Evolutionary conservation across 2,888 invertebrate genomes (phyloP), one percentile per base, ranked within the genome.

Genomic region (Harmothoe impar): DNA sequence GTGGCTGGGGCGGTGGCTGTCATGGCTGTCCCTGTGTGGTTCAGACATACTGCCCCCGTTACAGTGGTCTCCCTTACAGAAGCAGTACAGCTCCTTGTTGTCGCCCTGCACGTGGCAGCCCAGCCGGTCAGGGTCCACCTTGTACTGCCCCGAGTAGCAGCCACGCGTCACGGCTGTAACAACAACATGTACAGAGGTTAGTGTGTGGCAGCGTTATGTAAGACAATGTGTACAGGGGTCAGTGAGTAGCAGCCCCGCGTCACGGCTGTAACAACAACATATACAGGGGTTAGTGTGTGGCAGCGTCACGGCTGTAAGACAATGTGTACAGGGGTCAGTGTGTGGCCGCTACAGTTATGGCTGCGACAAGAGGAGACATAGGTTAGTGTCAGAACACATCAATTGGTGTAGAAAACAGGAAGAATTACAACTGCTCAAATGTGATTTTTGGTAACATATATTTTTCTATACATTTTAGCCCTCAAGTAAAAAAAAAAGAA

Each of bases 131-230:
- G 86, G 86, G 31, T 86, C 54, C 52, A 86, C 86, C 86, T 86
- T 86, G 86, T 86, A 86, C 54, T 86, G 86, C 0, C 86, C 86
- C 25, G 86, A 86, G 56, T 86, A 86, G 23, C 86, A 86, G 7
- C 86, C 86, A 20, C 86, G 86, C 29, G 54, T 31, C 1, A 86
- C 29, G 31, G 86, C 86, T 86, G 86, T 0, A 86, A 84, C 10
- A 43, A n/a, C 1, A 25, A 62, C 3, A 62, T n/a, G 43, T 3
- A 43, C 43, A 43, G 5, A 43, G 3, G 3, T 43, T 43, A 43
- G n/a, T n/a, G n/a, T n/a, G n/a, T n/a, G n/a, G n/a, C n/a, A n/a
- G n/a, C n/a, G n/a, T n/a, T n/a, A n/a, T n/a, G n/a, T n/a, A n/a
- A n/a, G n/a, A n/a, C n/a, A n/a, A n/a, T n/a, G n/a, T n/a, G n/a